Evolutionary conservation across 1,140 invertebrate genomes (phyloP).

Genomic region (Brachionus koreanus): DNA sequence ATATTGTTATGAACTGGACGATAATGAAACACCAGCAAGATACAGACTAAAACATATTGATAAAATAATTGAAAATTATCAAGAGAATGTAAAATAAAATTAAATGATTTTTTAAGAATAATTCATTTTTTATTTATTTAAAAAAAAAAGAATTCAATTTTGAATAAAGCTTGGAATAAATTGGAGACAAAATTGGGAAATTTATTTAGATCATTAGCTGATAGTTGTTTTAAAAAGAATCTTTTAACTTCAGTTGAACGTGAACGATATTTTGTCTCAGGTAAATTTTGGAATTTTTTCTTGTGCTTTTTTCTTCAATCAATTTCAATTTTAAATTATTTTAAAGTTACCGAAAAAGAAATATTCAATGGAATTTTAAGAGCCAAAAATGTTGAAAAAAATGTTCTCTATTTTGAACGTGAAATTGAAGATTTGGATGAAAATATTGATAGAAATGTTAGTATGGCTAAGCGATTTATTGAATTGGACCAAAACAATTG

Average conservation of each 20-base stretch:
- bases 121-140: no score
- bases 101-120: not conserved
- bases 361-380: no score
- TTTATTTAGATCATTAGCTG: not conserved
- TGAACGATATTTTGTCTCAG: conserved; percentile 5
- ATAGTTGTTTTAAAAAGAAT: conserved; percentile 20
- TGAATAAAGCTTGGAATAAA: not conserved
- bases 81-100: conserved; percentile 5
- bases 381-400: not conserved
- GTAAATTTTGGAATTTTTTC: no score
- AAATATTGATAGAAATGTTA: not conserved
- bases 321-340: not conserved
- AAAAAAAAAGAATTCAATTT: not conserved
- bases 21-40: conserved; percentile 24
- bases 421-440: conserved; percentile 39
- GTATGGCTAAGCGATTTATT: conserved; percentile 62
- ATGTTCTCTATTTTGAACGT: conserved; percentile 7
- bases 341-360: conserved; percentile 42
- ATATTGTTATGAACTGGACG: conserved; percentile 5
- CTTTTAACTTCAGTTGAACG: not conserved
- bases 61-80: conserved; percentile 9
- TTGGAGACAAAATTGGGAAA: conserved; percentile 4
- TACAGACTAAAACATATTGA: conserved; percentile 18
- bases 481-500: not conserved
- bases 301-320: no score